These are phyloP conservation scores for Macaca mulatta DNA, from an alignment of 2,113 vertebrate genomes.

Conservation along the genomic window DNA sequence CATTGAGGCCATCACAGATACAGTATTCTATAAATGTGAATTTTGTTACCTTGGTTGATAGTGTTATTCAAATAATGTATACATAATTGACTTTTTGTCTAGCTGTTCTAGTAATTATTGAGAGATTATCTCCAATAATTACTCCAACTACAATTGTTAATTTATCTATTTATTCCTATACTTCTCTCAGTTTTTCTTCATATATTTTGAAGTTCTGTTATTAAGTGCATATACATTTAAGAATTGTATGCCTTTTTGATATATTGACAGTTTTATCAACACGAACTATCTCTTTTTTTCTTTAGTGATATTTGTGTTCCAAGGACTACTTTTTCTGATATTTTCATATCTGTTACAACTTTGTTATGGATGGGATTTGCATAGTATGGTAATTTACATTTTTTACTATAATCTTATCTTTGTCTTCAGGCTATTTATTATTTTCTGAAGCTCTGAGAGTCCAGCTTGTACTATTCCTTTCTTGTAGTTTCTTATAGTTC, in stretches of 20 bases:
- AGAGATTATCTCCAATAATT: background rate
- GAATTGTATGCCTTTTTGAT: background rate
- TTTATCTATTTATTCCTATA: background rate
- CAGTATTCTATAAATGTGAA: background rate
- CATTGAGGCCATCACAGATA: background rate
- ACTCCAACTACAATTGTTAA: background rate
- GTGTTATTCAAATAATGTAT: background rate
- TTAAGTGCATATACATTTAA: background rate
- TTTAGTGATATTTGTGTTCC: background rate
- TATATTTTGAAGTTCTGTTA: background rate
- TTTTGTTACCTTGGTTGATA: background rate
- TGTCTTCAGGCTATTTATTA: background rate
- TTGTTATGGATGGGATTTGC: background rate
- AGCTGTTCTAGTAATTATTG: background rate
- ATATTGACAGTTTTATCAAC: background rate
- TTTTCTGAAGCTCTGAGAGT: background rate
- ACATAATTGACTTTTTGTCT: background rate
- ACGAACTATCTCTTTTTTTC: background rate
- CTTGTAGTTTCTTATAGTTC: background rate
- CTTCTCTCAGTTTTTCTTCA: background rate
- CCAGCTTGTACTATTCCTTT: background rate
- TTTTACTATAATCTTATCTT: background rate
- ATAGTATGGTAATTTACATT: background rate
- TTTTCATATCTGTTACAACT: background rate
- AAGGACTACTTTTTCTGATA: background rate